Evolutionary conservation across 2,888 invertebrate species (phyloP), one percentile per base, ranked within the genome.

Genomic region (Lepidocyrtinus sp.): DNA sequence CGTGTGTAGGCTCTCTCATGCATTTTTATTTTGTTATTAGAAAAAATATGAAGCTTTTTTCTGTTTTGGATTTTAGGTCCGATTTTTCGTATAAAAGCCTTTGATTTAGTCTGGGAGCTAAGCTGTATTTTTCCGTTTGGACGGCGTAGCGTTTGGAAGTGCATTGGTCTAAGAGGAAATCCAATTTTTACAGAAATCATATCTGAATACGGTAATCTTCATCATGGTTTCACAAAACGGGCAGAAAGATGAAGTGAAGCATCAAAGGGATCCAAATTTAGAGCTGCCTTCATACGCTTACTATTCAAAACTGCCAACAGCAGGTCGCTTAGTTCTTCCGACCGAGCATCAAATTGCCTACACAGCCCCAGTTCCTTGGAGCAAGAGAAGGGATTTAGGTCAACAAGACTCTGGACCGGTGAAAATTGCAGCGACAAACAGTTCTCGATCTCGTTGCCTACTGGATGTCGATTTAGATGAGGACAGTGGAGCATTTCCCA

Each of bases 401-500:
- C 45, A 26, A 21, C 61, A 70, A 15, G 19, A 45, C 3, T 15
- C 21, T 61, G 46, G 70, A 1, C 27, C 22, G 5, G 7, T 27
- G 50, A 63, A 61, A 46, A 81, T 81, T 24, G 61, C 68, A 1
- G 81, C 81, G 3, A 72, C 72, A 0, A 81, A 81, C 50, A 80
- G 70, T 25, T 59, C 81, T 19, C 55, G 75, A n/a, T 75, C 74
- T 2, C 76, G 71, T 12, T 80, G 83, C 59, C 69, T 83, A 19
- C n/a, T n/a, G n/a, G 81, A 83, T 69, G 83, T 83, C 59, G 83
- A 83, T 55, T 71, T 83, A 26, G 83, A 83, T 27, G 83, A 83
- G 50, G 81, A 81, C 62, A 64, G 46, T 36, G 83, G 83, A 25
- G 81, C 83, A 27, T 77, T 77, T 63, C 55, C 83, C 46, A 83